phyloP scores from a whole-genome alignment of 30 jellyfish, hydroid and myxozoan species.

The Aurelia aurita complex sp. Pacific region DNA sequence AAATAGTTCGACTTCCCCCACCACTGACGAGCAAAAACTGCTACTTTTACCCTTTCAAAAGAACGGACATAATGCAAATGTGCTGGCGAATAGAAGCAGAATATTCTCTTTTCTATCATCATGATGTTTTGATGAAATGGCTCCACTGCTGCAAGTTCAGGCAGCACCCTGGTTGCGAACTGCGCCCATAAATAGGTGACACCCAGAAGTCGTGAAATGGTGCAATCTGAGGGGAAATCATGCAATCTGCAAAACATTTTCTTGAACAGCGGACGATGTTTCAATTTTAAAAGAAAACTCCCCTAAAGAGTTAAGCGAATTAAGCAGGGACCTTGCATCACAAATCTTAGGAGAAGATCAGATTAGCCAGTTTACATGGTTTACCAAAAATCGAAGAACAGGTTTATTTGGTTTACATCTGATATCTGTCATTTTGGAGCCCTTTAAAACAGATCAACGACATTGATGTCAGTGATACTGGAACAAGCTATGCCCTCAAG shows the following conservation, averaged over 20 bases:
- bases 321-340: slow-evolving; percentile 9
- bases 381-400: too few relatives aligned
- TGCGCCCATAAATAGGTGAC: neutral
- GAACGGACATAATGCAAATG: too few relatives aligned
- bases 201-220: slow-evolving; percentile 22
- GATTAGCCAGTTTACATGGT: neutral
- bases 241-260: slow-evolving; percentile 15
- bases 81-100: too few relatives aligned
- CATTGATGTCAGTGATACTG: slow-evolving; percentile 18
- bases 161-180: too few relatives aligned
- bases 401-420: neutral
- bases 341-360: slow-evolving; percentile 45
- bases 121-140: too few relatives aligned
- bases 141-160: too few relatives aligned
- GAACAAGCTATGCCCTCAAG: slow-evolving; percentile 30
- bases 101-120: too few relatives aligned
- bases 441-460: slow-evolving; percentile 7
- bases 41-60: too few relatives aligned
- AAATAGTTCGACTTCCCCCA: too few relatives aligned
- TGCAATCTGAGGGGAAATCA: slow-evolving; percentile 9
- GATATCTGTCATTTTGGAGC: slow-evolving; percentile 49
- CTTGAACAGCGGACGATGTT: slow-evolving; percentile 7
- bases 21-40: too few relatives aligned
- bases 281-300: slow-evolving; percentile 22
- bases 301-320: slow-evolving; percentile 22